phyloP scores from a whole-genome alignment of 2,113 vertebrate genomes.

The Serilophus lunatus region DNA sequence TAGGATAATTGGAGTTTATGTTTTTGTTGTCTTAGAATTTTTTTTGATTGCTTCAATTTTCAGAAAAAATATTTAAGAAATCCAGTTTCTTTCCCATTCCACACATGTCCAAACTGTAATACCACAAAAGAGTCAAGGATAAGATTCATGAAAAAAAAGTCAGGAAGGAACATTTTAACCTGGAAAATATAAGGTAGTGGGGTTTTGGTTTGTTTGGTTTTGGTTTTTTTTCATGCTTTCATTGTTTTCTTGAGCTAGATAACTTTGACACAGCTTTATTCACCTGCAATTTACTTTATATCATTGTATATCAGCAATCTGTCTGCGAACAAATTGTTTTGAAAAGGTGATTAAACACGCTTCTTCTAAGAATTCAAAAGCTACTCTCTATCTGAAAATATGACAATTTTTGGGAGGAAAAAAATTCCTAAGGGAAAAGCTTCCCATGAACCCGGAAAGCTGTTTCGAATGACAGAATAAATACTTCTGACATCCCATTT shows the following conservation, averaged over 20 bases:
- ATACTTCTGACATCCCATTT: neutral
- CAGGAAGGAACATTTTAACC: neutral
- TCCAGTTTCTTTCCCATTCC: neutral
- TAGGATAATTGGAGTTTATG: neutral
- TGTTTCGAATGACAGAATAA: neutral
- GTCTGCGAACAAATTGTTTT: neutral
- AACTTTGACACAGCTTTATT: neutral
- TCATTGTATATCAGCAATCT: neutral
- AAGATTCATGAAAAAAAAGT: neutral
- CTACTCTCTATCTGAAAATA: neutral
- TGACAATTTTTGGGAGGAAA: neutral
- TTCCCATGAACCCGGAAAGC: neutral
- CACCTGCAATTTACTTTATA: neutral
- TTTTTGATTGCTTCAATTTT: neutral
- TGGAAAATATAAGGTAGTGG: neutral
- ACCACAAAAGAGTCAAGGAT: neutral
- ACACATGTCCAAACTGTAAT: neutral
- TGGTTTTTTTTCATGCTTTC: neutral
- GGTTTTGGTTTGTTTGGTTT: neutral
- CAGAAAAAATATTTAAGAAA: neutral
- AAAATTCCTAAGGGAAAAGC: neutral
- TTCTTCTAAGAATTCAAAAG: neutral
- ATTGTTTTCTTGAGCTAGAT: neutral
- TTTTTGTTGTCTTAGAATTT: neutral
- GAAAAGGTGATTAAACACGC: neutral